Conservation (phyloP, 1,140 invertebrate species). For the Pentalonia nigronervosa region DNA sequence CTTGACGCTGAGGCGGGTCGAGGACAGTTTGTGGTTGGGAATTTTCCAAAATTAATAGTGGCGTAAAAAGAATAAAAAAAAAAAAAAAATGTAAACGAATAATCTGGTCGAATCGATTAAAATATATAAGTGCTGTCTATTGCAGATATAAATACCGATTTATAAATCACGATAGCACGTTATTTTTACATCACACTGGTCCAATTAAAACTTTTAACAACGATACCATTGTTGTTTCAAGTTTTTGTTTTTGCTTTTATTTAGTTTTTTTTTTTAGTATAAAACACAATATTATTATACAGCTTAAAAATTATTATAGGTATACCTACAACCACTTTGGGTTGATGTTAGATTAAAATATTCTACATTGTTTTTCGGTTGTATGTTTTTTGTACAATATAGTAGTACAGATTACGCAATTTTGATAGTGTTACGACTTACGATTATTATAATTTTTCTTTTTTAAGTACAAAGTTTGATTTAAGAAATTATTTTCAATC, state of each 20-base stretch:
- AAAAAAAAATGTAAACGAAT: background rate
- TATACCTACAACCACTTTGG: background rate
- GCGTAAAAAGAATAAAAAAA: background rate
- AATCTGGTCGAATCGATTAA: background rate
- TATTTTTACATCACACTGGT: constrained; percentile 1
- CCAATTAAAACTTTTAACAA: constrained; percentile 34
- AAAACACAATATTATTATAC: background rate
- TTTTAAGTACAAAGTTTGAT: background rate
- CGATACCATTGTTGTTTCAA: constrained; percentile 6
- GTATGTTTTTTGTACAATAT: background rate
- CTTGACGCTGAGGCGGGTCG: background rate
- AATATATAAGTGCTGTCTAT: background rate
- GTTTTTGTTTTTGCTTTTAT: constrained; percentile 2
- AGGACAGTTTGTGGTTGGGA: background rate
- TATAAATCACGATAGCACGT: background rate
- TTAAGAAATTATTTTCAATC: background rate
- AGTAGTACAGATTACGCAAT: too few relatives aligned
- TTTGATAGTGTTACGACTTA: background rate
- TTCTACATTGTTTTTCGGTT: background rate
- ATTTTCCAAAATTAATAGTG: background rate
- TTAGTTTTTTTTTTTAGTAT: background rate
- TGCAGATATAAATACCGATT: constrained; percentile 21
- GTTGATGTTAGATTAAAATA: background rate
- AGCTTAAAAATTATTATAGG: background rate
- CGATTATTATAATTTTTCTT: background rate